Conservation (phyloP, 2,113 vertebrate species). For the Alethe diademata region DNA sequence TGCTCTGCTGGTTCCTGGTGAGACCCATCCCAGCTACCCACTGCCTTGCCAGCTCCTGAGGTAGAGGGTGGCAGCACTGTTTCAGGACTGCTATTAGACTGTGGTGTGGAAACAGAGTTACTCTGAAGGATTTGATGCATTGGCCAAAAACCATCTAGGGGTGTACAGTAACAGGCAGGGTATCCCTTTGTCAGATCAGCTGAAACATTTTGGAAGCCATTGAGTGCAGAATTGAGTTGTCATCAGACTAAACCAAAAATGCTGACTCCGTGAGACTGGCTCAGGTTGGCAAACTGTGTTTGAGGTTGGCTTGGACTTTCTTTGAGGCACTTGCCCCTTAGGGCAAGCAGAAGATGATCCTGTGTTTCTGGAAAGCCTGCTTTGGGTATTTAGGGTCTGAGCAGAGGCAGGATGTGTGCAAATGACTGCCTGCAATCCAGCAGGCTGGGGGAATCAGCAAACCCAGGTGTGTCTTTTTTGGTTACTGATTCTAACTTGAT, state of each 20-base stretch:
- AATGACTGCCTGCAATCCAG: background rate
- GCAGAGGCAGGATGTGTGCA: background rate
- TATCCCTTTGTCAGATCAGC: background rate
- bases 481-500: background rate
- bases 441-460: background rate
- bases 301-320: background rate
- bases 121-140: background rate
- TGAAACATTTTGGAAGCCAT: background rate
- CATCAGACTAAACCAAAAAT: background rate
- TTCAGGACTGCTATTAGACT: background rate
- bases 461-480: background rate
- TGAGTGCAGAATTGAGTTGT: background rate
- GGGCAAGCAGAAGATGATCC: background rate
- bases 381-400: background rate
- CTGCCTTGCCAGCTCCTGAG: background rate
- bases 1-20: background rate
- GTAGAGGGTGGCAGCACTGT: fast-evolving
- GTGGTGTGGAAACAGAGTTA: background rate
- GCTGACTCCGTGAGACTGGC: background rate
- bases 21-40: background rate
- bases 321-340: fast-evolving
- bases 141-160: background rate
- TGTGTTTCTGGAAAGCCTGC: background rate
- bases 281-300: background rate
- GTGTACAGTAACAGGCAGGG: background rate